Evolutionary conservation across 2,888 invertebrate genomes (phyloP).

Genomic region (Tipula vernalis): DNA sequence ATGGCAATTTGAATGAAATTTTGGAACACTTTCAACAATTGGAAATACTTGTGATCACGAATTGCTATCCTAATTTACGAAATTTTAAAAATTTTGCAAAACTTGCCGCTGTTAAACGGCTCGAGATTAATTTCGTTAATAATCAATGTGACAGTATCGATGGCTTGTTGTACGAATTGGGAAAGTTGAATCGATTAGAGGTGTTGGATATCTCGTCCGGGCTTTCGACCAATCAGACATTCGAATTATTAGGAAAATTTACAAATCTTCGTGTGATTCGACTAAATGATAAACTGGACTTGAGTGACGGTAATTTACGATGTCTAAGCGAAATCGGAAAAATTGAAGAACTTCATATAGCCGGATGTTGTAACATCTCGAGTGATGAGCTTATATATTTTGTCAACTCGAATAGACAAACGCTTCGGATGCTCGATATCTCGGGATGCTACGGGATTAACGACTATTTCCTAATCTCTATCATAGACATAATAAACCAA

Average conservation of each 20-base stretch:
- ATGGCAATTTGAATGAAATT: neutral
- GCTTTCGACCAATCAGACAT: neutral
- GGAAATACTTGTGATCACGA: neutral
- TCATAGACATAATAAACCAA: neutral
- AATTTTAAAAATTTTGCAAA: neutral
- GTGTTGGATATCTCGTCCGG: neutral
- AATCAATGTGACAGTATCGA: neutral
- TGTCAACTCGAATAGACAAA: neutral
- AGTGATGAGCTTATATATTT: neutral
- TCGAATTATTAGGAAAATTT: neutral
- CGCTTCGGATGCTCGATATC: neutral
- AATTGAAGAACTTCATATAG: neutral
- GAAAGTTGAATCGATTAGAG: neutral
- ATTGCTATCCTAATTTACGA: neutral
- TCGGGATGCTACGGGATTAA: neutral
- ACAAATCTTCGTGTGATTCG: neutral
- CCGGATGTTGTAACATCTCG: constrained; percentile 4
- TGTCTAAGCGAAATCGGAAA: neutral
- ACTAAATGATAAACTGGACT: neutral
- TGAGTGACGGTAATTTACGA: neutral
- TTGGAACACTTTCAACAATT: neutral
- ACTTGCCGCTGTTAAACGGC: neutral
- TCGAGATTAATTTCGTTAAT: constrained; percentile 5
- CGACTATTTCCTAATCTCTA: neutral
- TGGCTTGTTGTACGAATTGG: neutral